Percentiles rank a stretch among this genome's conserved stretches.
These are phyloP conservation scores for Synanthedon formicaeformis DNA, from an alignment of 2,888 invertebrate genomes.

Conservation along the genomic window DNA sequence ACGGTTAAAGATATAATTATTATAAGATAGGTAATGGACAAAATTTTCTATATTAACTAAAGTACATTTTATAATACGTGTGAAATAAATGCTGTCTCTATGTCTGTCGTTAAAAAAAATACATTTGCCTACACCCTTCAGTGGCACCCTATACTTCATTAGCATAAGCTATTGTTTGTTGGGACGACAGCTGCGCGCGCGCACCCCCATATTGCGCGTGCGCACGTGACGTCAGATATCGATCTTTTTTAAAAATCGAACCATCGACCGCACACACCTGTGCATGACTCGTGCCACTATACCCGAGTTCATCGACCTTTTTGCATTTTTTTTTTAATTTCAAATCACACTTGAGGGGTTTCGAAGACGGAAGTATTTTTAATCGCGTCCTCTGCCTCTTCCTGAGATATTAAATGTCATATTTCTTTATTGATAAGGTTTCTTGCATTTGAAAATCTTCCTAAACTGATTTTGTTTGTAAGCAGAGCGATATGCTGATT, in stretches of 20 bases:
- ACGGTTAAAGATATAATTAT: no score
- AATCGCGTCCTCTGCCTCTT: no score
- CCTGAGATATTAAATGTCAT: no score
- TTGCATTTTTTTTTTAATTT: constrained; percentile 4
- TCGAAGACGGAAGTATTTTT: neutral
- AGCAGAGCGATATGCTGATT: no score
- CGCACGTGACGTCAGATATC: constrained; percentile 57
- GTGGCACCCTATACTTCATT: constrained; percentile 36
- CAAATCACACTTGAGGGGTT: neutral
- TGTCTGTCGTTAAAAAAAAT: neutral
- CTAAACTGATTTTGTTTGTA: no score
- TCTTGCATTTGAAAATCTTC: no score
- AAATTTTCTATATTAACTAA: no score
- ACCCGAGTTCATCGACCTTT: constrained; percentile 49
- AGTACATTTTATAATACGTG: no score
- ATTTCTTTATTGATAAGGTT: no score
- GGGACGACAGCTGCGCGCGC: constrained; percentile 48
- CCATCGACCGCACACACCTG: constrained; percentile 58
- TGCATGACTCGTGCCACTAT: constrained; percentile 39
- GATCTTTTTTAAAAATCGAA: constrained; percentile 47
- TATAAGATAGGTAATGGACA: no score
- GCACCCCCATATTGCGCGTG: constrained; percentile 24
- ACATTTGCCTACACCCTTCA: constrained; percentile 23
- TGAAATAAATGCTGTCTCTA: neutral
- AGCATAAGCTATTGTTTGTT: constrained; percentile 25